Evolutionary conservation across 1,140 invertebrate genomes (phyloP).

Genomic region (Bombyx mandarina): DNA sequence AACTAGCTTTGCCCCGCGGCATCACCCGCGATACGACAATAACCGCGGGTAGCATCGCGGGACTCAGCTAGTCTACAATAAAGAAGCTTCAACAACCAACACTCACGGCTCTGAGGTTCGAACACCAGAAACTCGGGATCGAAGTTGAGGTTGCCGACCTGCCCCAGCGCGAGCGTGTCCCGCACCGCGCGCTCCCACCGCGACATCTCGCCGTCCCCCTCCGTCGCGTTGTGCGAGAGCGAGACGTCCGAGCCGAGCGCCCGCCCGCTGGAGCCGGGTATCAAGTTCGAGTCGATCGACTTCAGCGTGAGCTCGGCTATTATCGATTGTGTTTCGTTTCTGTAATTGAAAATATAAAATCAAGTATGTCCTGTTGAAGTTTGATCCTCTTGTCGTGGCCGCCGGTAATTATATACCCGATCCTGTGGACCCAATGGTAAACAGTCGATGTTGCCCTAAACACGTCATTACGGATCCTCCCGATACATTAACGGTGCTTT

Average conservation of each 20-base stretch:
- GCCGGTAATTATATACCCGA: too few species aligned
- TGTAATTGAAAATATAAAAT: conserved; percentile 19
- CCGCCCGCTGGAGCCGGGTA: conserved; percentile 35
- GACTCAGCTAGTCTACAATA: background rate
- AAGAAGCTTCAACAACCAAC: background rate
- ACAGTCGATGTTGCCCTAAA: too few species aligned
- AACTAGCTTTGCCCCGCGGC: too few species aligned
- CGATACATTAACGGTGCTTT: too few species aligned
- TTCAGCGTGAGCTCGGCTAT: conserved; percentile 58
- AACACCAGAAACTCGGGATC: conserved; percentile 84
- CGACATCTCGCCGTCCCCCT: conserved; percentile 33
- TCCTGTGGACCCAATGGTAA: too few species aligned
- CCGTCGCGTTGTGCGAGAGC: conserved; percentile 36
- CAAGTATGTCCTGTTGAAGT: background rate
- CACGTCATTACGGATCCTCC: too few species aligned
- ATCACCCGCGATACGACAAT: too few species aligned
- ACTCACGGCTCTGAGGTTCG: conserved; percentile 75
- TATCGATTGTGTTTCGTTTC: conserved; percentile 64
- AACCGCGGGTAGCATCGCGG: too few species aligned
- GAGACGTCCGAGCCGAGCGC: conserved; percentile 38
- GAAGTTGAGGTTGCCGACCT: conserved; percentile 82
- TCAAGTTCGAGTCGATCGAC: conserved; percentile 49
- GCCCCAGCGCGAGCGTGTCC: conserved; percentile 79
- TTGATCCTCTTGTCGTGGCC: background rate
- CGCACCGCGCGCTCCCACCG: conserved; percentile 74